Evolutionary conservation across 2,888 invertebrate species (phyloP).

Genomic region (Thymelicus acteon): DNA sequence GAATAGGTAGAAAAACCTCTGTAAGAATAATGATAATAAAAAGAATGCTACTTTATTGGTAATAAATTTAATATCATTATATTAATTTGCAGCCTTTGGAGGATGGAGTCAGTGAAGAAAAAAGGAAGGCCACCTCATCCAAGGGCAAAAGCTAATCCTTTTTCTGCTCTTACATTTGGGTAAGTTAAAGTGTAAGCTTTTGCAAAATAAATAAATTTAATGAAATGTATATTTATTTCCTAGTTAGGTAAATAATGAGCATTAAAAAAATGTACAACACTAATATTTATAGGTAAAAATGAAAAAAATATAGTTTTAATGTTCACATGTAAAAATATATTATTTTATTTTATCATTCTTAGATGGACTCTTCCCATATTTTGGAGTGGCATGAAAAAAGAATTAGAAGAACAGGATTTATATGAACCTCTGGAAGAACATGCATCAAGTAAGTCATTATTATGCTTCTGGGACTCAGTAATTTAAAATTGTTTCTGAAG

Average conservation of each 20-base stretch:
- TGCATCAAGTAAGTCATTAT: constrained; percentile 82
- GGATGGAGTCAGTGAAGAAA: constrained; percentile 84
- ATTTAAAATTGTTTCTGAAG: too few relatives aligned
- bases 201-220: too few relatives aligned
- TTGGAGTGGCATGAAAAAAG: constrained; percentile 89
- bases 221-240: too few relatives aligned
- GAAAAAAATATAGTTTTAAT: too few relatives aligned
- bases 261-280: too few relatives aligned
- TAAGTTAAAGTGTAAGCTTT: constrained; percentile 67
- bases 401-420: constrained; percentile 89
- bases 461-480: too few relatives aligned
- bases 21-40: too few relatives aligned
- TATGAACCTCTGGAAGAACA: constrained; percentile 90
- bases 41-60: not conserved
- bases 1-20: too few relatives aligned
- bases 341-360: constrained; percentile 44
- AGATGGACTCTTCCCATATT: constrained; percentile 93
- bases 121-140: constrained; percentile 86
- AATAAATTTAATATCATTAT: not conserved
- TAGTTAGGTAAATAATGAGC: too few relatives aligned
- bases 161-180: constrained; percentile 88
- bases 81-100: constrained; percentile 11
- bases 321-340: too few relatives aligned
- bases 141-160: constrained; percentile 86
- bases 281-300: too few relatives aligned